Percentiles rank a stretch among this genome's conserved stretches.
Conservation (phyloP, 2,888 invertebrate species). For the Drosophila meridiana region DNA sequence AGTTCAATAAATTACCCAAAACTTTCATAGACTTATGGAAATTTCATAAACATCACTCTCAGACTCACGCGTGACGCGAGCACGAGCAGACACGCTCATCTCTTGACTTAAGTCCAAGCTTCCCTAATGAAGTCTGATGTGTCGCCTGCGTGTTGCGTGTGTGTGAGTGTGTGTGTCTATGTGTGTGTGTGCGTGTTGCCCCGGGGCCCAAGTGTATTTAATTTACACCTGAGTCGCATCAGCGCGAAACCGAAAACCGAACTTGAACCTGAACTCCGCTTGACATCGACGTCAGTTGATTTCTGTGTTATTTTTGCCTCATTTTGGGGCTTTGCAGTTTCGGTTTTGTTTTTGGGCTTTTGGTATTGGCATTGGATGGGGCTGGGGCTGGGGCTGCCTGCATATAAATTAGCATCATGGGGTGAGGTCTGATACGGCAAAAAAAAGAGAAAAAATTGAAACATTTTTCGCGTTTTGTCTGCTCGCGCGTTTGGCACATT, state of each 20-base stretch:
- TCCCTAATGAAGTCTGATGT: conserved; percentile 72
- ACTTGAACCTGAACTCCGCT: conserved; percentile 74
- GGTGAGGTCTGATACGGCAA: conserved; percentile 68
- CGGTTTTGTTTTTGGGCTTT: conserved; percentile 14
- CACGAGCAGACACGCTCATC: conserved; percentile 27
- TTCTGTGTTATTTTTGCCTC: conserved; percentile 1
- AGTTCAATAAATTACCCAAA: background rate
- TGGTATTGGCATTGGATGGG: conserved; percentile 37
- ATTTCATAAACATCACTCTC: too few species aligned
- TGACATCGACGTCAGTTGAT: conserved; percentile 53
- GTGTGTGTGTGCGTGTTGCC: background rate
- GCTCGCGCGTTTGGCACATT: conserved; percentile 41
- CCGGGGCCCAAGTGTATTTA: conserved; percentile 66
- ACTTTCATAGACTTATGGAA: background rate
- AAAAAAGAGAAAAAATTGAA: conserved; percentile 50
- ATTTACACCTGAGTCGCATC: conserved; percentile 74
- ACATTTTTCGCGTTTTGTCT: conserved; percentile 62
- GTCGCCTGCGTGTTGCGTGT: conserved; percentile 51
- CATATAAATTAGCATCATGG: conserved; percentile 79
- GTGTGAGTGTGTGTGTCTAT: background rate
- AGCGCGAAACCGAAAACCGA: conserved; percentile 68
- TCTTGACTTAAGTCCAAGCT: conserved; percentile 19
- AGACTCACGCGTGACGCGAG: conserved; percentile 11
- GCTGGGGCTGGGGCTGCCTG: conserved; percentile 41
- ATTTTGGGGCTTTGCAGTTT: conserved; percentile 14